Conservation (phyloP, 2,888 invertebrate genomes). For the Eumerus sabulonum region DNA sequence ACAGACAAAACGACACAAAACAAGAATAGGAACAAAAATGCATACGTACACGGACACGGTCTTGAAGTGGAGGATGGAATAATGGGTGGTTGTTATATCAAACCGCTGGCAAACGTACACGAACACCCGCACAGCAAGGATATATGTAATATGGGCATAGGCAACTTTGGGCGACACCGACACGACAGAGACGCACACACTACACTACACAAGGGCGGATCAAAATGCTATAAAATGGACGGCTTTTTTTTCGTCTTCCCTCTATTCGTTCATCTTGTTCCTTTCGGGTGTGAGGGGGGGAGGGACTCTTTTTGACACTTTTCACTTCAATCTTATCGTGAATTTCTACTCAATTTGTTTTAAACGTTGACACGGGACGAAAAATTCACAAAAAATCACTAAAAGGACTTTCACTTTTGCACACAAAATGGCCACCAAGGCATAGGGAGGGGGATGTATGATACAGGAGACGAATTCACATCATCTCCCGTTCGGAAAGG, state of each 20-base stretch:
- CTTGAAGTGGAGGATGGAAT: conserved; percentile 1
- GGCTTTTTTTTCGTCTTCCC: conserved; percentile 70
- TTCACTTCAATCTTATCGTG: not conserved
- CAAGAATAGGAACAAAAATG: too few species aligned
- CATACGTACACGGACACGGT: too few species aligned
- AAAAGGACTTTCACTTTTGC: conserved; percentile 58
- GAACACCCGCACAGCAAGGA: conserved; percentile 28
- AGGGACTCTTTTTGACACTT: conserved; percentile 68
- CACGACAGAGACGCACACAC: conserved; percentile 50
- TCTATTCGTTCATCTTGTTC: too few species aligned
- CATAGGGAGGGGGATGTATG: not conserved
- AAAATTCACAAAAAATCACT: not conserved
- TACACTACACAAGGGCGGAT: conserved; percentile 60
- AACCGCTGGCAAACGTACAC: conserved; percentile 26
- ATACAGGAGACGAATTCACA: not conserved
- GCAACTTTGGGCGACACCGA: not conserved
- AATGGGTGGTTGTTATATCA: conserved; percentile 52
- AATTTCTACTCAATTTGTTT: conserved; percentile 16
- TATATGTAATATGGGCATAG: conserved; percentile 41
- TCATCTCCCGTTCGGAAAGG: not conserved
- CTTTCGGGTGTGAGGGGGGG: too few species aligned
- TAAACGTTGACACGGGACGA: too few species aligned
- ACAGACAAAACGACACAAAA: too few species aligned
- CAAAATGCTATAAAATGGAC: conserved; percentile 66
- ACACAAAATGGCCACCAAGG: conserved; percentile 58